Evolutionary conservation across 2,888 invertebrate species (phyloP), one percentile per base, ranked within the genome.

Genomic region (Limnephilus auricula): DNA sequence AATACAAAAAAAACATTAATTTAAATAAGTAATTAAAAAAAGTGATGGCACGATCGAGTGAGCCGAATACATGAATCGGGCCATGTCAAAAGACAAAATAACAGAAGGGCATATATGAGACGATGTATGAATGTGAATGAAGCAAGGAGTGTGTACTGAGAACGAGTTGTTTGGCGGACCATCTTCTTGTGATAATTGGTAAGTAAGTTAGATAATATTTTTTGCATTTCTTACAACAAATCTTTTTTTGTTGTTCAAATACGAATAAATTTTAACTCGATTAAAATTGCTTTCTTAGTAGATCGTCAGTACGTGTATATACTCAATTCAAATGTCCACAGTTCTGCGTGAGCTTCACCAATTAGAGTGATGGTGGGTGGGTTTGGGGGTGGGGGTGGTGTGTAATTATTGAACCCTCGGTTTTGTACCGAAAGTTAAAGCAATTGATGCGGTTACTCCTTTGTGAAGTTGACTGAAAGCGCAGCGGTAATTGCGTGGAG

Each of bases 361-460:
- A 65, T 65, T 65, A 65, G 65, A 9, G 25, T 65, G 65, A 65
- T 25, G 25, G 65, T 65, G 25, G 18, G 18, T 25, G 65, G 25
- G 25, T 1, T 12, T 25, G 65, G 65, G 65, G 9, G 25, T 18
- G 65, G 9, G 25, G 65, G 25, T 9, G 65, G 65, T 65, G 65
- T 65, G 65, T 65, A 65, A 65, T 65, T 65, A 65, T 65, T 65
- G 65, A 65, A 65, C 65, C 65, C 65, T 65, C 25, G 65, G 65
- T 65, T 65, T 65, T 65, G 65, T 65, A 65, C 50, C n/a, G 84
- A 31, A 50, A 86, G 86, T 50, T 86, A 45, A 50, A 86, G 50
- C 31, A 86, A 86, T 86, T 45, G 50, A 45, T 85, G 30, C 40
- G 34, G 86, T 86, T 45, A 50, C 45, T 86, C 86, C 86, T 86